Evolutionary conservation across 2,797 vertebrate species (phyloP), one percentile per base, ranked within the genome.

Genomic region (Caiman crocodilus): DNA sequence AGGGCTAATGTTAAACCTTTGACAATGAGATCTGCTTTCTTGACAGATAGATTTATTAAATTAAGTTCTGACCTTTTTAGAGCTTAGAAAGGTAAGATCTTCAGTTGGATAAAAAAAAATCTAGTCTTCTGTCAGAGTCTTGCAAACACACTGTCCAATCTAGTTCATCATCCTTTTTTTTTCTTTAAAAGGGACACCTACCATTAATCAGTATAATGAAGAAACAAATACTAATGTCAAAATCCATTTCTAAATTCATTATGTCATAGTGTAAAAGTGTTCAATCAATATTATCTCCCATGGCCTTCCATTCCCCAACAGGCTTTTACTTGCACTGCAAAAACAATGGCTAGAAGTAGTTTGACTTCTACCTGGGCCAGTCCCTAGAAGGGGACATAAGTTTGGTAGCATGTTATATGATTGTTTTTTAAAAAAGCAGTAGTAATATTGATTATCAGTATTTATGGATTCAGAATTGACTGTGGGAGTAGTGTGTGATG

Each of bases 41-140:
- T 94, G 94, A 90, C 92, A 96, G 95, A 90, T 63, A 85, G 4
- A 92, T 94, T 94, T 90, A 94, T 96, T 90, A 92, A 94, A 96
- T 92, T 87, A 96, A 91, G 81, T 60, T 60, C 63, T 90, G 84
- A 95, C 90, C 84, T 94, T 96, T 94, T 88, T 85, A 88, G 90
- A 88, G 74, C 30, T 59, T 28, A 77, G 79, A 87, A 94, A 92
- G 79, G 87, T 67, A 88, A 93, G 73, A 90, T 71, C 90, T 94
- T 88, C 84, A 0, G 84, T 75, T 88, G 63, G 35, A 35, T 91
- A 77, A 61, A 88, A 75, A 79, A 1, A 58, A 76, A 88, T 83
- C 50, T 63, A 58, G 32, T 5, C 7, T 26, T 8, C 35, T 73
- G 6, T 92, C 90, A 28, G 0, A 2, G 55, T 90, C 56, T 75